Percentiles rank a stretch among this genome's conserved stretches.
phyloP scores from a whole-genome alignment of 2,888 invertebrate species.

The Megamerina dolium region DNA sequence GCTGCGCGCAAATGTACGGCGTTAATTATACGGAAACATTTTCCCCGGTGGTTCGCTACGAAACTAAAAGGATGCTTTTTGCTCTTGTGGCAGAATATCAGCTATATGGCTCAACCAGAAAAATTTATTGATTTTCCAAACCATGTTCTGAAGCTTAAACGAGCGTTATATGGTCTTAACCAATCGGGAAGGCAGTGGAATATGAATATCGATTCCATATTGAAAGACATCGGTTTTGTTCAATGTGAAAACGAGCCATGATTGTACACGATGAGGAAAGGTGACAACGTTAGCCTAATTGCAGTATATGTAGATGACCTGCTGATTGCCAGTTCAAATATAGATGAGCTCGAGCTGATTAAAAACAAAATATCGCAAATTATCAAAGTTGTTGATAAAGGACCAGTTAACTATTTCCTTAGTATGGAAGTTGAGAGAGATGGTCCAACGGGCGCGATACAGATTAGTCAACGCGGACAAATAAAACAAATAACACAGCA shows the following conservation, averaged over 20 bases:
- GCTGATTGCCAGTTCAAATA: not conserved
- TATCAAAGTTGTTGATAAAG: no score
- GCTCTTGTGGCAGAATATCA: not conserved
- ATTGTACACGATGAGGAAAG: not conserved
- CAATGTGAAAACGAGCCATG: not conserved
- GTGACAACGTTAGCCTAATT: not conserved
- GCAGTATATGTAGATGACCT: slow-evolving; percentile 3
- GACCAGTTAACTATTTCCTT: no score
- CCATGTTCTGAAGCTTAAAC: slow-evolving; percentile 5
- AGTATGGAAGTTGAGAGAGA: not conserved
- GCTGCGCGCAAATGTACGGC: not conserved
- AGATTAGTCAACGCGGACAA: no score
- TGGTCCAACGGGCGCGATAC: no score
- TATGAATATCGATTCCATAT: no score
- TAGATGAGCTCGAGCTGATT: no score
- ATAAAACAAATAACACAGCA: not conserved
- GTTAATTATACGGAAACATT: not conserved
- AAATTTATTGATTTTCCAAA: not conserved
- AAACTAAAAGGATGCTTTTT: slow-evolving; percentile 3
- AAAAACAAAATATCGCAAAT: no score
- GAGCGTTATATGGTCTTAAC: slow-evolving; percentile 9
- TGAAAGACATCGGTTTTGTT: not conserved
- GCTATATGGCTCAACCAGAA: not conserved
- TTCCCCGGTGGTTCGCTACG: slow-evolving; percentile 11
- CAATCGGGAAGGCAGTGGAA: slow-evolving; percentile 6